Base-by-base conservation (phyloP, 2,888 invertebrate species). In the Periphyllus acericola region DNA sequence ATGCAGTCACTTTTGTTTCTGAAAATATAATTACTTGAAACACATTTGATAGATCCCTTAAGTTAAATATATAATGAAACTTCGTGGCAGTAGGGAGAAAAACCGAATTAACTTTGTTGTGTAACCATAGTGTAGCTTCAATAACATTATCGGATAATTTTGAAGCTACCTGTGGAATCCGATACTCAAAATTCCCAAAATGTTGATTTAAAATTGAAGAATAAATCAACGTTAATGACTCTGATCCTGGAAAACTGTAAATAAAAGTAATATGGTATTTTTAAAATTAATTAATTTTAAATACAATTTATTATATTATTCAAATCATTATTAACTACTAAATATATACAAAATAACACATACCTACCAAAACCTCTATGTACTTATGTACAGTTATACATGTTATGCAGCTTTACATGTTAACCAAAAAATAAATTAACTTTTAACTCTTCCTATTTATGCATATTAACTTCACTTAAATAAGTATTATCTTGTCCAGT, bases 41-140 rank as follows among this genome's bases (percentile, higher is more conserved):
- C 87, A 98, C 95, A 91, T 98, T 98, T 5, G 98, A 98, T 88
- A 99, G 93, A 92, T 99, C 99, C 89, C 99, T 93, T 89, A 99
- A 93, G 93, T 99, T 99, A 92, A 99, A 99, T 90, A 98, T 95
- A 91, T 99, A 99, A 92, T 99, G 99, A 91, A 98, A 99, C 92
- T 99, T 99, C 84, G 97, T 95, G 4, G 98, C 98, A 3, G 98
- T 99, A 0, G 99, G 99, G 89, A 98, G 92, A 92, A 98, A 99
- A 40, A 97, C 94, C 91, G 96, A 95, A 3, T 96, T 94, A 4
- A 96, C 95, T 92, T 97, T 96, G 91, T 96, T 94, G 91, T 99
- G 98, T 68, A 99, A 92, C 32, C 95, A 94, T 88, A 98, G 93
- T 0, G 98, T 95, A 5, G 97, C 96, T 83, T 94, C 93, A 3